Evolutionary conservation across 2,797 vertebrate genomes (phyloP), one percentile per base, ranked within the genome.

Genomic region (Aselliscus stoliczkanus): DNA sequence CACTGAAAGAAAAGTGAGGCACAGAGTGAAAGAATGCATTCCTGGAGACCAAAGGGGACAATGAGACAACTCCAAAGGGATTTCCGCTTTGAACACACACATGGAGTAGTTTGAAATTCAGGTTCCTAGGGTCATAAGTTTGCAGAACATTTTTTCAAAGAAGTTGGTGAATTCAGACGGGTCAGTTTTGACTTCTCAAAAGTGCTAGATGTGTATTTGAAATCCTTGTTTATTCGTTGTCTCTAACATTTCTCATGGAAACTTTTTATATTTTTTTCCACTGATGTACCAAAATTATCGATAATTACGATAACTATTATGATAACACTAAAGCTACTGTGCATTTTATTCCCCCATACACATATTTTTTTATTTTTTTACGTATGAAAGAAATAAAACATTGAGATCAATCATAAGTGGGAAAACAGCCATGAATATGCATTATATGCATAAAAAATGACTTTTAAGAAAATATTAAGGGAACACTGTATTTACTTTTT

Each of bases 321-420:
- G 31, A 14, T 47, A 37, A 86, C 44, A 47, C 44, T 70, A 85
- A 87, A 50, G 76, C 31, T 62, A 42, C 44, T 73, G 23, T 65
- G 58, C 60, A 39, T 83, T 84, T 65, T 31, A 20, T 69, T 67
- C 67, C 75, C n/a, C 39, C 37, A 25, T 56, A 23, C 25, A 27
- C 25, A 92, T 95, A 75, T 54, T 88, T 91, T 91, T 73, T 70
- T 25, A 37, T 95, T 15, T 86, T 86, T 69, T 94, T 54, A 31
- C 73, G 6, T 77, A 6, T 39, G 42, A 93, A 91, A 93, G 42
- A 93, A 91, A 93, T 0, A 86, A 75, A 93, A 64, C 23, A 39
- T 27, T 58, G 27, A 54, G 58, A 86, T 34, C 44, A 84, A 20
- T 81, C 44, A 1, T 83, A 82, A 84, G 1, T 56, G 64, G 34